A percentile compares a stretch with the other conserved stretches of the same genome.
phyloP scores from a whole-genome alignment of 2,888 invertebrate species.

The Prosapia bicincta region DNA sequence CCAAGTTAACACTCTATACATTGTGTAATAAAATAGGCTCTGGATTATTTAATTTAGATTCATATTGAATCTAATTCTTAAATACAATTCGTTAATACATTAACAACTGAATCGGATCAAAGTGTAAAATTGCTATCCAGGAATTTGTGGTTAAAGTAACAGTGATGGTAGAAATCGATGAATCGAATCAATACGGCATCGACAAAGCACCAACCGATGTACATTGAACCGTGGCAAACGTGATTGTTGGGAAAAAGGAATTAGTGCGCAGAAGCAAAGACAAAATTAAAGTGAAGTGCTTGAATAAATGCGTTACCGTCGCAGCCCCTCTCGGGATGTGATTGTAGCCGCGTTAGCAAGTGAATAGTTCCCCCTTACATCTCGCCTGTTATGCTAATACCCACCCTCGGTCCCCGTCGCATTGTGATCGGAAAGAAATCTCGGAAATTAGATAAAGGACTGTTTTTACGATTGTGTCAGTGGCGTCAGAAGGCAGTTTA shows the following conservation, averaged over 20 bases:
- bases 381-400: slow-evolving; percentile 2
- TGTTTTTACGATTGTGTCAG: not conserved
- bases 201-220: not conserved
- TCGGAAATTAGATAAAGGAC: not conserved
- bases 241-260: not conserved
- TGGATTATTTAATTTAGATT: too few relatives aligned
- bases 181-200: not conserved
- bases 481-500: not conserved
- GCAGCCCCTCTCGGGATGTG: not conserved
- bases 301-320: not conserved
- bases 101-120: too few relatives aligned
- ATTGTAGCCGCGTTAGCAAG: not conserved
- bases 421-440: not conserved
- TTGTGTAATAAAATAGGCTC: too few relatives aligned
- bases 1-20: too few relatives aligned
- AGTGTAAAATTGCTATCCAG: too few relatives aligned
- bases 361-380: not conserved
- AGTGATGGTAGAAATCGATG: too few relatives aligned
- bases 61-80: too few relatives aligned
- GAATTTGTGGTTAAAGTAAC: too few relatives aligned
- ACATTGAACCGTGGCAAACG: not conserved
- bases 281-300: not conserved
- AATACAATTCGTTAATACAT: too few relatives aligned
- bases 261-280: not conserved
- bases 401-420: not conserved